These are phyloP conservation scores for Onthophagus taurus DNA, from an alignment of 1,140 invertebrate species.

Conservation along the genomic window DNA sequence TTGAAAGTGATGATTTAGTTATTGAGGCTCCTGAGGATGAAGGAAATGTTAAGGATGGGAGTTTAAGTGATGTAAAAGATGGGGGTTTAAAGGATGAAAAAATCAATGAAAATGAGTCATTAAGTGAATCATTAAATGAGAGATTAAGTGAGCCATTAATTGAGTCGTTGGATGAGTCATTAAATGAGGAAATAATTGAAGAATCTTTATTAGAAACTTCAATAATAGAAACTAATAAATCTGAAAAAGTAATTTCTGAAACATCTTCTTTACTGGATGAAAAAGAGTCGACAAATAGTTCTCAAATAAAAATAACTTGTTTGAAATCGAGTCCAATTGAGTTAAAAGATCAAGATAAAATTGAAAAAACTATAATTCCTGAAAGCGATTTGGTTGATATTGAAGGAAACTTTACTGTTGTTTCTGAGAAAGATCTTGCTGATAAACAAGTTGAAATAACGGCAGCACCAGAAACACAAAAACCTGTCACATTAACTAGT, in stretches of 20 bases:
- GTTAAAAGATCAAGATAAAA: not conserved
- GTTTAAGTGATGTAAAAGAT: too few species aligned
- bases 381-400: conserved; percentile 20
- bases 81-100: too few species aligned
- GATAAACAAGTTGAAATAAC: conserved; percentile 35
- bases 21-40: too few species aligned
- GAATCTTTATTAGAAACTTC: not conserved
- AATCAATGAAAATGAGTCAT: too few species aligned
- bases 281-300: too few species aligned
- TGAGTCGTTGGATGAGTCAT: too few species aligned
- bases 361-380: not conserved
- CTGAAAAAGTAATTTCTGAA: conserved; percentile 6
- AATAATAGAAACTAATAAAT: not conserved
- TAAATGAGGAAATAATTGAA: too few species aligned
- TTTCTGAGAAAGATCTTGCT: conserved; percentile 33
- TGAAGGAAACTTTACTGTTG: conserved; percentile 30
- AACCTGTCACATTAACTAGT: conserved; percentile 24
- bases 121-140: too few species aligned
- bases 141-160: too few species aligned
- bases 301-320: too few species aligned
- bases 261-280: too few species aligned
- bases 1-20: not conserved
- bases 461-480: conserved; percentile 19
- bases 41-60: too few species aligned
- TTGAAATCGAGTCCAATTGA: not conserved